A percentile compares a stretch with the other conserved stretches of the same genome.
Evolutionary conservation across 2,888 invertebrate species (phyloP).

Genomic region (Hydrotaea cyrtoneurina): DNA sequence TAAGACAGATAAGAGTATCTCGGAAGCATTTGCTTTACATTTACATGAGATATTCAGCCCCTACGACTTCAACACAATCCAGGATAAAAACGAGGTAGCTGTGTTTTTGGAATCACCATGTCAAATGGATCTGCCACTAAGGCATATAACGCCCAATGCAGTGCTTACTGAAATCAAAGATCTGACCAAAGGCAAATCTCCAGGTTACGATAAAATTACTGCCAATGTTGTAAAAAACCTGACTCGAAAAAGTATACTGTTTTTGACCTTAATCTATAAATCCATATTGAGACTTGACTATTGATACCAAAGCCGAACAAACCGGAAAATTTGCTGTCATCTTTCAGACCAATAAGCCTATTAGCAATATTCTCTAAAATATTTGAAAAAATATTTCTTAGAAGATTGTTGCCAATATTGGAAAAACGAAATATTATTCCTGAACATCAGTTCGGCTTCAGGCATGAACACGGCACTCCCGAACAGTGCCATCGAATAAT

Average conservation of each 20-base stretch:
- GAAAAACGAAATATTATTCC: slow-evolving; percentile 37
- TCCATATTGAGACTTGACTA: slow-evolving; percentile 3
- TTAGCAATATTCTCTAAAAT: slow-evolving; percentile 16
- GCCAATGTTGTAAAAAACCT: slow-evolving; percentile 34
- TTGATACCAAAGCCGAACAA: slow-evolving; percentile 17
- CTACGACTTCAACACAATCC: neutral
- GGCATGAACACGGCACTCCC: slow-evolving; percentile 13
- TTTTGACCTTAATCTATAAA: slow-evolving; percentile 27
- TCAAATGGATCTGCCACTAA: slow-evolving; percentile 30
- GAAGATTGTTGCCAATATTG: slow-evolving; percentile 26
- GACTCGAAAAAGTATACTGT: slow-evolving; percentile 26
- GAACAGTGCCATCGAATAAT: neutral
- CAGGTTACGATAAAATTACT: slow-evolving; percentile 36
- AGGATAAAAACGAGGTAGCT: neutral
- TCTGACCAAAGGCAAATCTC: slow-evolving; percentile 25
- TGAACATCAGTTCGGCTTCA: too few species aligned
- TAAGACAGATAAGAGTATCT: neutral
- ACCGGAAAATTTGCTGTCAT: slow-evolving; percentile 2
- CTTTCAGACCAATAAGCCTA: slow-evolving; percentile 38
- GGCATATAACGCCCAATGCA: slow-evolving; percentile 15
- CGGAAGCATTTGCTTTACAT: neutral
- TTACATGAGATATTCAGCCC: neutral
- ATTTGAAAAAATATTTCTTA: slow-evolving; percentile 42
- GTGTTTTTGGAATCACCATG: neutral
- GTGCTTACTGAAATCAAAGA: neutral